Conservation (phyloP, 2,888 invertebrate genomes). For the Dicranocentrus wangi region DNA sequence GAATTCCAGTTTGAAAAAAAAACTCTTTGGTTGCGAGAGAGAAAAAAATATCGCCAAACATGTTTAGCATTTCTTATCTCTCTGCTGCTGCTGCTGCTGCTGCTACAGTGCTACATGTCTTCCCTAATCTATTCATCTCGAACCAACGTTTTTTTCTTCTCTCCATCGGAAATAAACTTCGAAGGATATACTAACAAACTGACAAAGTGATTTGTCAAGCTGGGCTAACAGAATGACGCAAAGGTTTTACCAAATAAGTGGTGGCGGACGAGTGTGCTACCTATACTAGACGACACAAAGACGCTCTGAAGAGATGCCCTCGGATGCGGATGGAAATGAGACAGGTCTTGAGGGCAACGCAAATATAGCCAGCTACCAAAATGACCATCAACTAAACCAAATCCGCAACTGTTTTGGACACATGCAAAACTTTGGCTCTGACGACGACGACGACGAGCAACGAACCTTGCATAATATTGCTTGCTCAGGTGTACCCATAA, state of each 20-base stretch:
- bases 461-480: background rate
- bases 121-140: background rate
- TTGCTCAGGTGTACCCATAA: background rate
- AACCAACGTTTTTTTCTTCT: constrained; percentile 3
- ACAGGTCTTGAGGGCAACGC: constrained; percentile 25
- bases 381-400: constrained; percentile 23
- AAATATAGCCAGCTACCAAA: background rate
- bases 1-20: no score
- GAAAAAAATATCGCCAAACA: no score
- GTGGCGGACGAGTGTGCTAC: no score
- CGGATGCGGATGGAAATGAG: constrained; percentile 33
- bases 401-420: background rate
- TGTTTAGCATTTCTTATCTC: no score
- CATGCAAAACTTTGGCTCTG: background rate
- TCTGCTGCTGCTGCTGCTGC: no score
- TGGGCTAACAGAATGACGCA: constrained; percentile 16
- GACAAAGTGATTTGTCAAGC: constrained; percentile 31
- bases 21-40: no score
- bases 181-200: constrained; percentile 13
- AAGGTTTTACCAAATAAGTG: constrained; percentile 5
- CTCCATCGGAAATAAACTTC: constrained; percentile 22
- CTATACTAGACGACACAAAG: no score
- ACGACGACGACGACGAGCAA: background rate
- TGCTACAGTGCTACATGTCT: no score
- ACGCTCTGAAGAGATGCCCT: background rate